Conservation (phyloP, 2,888 invertebrate genomes). For the Drosophila kanekoi region DNA sequence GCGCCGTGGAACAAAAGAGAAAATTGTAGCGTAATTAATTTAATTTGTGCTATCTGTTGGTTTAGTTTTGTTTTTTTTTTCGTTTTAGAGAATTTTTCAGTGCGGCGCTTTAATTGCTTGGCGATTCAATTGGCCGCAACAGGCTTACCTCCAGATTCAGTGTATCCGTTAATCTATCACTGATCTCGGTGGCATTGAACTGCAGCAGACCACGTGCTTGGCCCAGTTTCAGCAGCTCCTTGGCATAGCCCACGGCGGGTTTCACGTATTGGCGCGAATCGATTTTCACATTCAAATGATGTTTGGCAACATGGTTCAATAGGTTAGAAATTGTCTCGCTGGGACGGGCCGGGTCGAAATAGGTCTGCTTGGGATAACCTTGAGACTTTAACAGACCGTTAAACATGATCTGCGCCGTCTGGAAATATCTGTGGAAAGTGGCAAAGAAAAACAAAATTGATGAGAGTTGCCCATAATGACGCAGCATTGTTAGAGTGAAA, state of each 20-base stretch:
- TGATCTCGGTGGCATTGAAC: conserved; percentile 90
- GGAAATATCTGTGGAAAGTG: conserved; percentile 87
- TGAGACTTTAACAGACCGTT: conserved; percentile 91
- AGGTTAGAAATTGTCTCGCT: conserved; percentile 90
- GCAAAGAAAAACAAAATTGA: conserved; percentile 43
- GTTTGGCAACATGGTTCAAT: conserved; percentile 89
- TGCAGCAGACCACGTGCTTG: conserved; percentile 89
- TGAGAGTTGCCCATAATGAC: conserved; percentile 49
- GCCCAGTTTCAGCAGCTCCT: conserved; percentile 90
- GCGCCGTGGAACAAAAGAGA: conserved; percentile 49
- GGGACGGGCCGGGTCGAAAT: conserved; percentile 89
- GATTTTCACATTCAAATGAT: conserved; percentile 89
- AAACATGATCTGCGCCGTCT: conserved; percentile 89
- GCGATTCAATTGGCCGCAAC: conserved; percentile 19
- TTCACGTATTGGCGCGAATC: conserved; percentile 91
- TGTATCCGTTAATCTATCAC: conserved; percentile 91
- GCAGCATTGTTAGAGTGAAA: conserved; percentile 70
- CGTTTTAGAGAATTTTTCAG: conserved; percentile 1
- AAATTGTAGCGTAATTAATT: conserved; percentile 72
- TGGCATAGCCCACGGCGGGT: conserved; percentile 90
- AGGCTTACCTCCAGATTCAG: conserved; percentile 89
- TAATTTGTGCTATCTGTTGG: conserved; percentile 60
- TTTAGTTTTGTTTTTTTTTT: conserved; percentile 20
- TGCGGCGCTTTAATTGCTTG: conserved; percentile 24
- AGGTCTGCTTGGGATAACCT: conserved; percentile 90